Evolutionary conservation across 2,113 vertebrate species (phyloP).

Genomic region (Dasyprocta punctata): DNA sequence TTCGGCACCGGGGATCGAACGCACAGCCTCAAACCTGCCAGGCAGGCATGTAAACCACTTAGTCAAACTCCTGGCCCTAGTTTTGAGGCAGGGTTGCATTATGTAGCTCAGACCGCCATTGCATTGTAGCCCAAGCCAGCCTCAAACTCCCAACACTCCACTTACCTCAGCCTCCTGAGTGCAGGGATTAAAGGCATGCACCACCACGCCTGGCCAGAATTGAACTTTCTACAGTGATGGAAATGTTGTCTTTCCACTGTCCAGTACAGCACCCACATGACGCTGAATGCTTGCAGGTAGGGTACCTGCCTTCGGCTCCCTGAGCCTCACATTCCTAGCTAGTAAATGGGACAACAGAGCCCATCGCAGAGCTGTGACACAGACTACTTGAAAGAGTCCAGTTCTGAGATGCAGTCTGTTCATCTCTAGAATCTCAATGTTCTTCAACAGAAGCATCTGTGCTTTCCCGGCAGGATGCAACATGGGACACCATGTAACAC

Average conservation of each 20-base stretch:
- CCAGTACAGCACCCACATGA: accelerated
- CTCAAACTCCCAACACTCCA: too few relatives aligned
- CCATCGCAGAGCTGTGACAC: accelerated
- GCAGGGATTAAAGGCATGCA: too few relatives aligned
- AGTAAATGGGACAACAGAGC: neutral
- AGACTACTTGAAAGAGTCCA: neutral
- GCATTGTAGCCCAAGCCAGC: too few relatives aligned
- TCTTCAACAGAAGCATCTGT: neutral
- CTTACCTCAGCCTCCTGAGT: too few relatives aligned
- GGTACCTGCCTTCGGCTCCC: neutral
- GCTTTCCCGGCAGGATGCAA: neutral
- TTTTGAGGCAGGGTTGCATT: too few relatives aligned
- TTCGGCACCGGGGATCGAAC: too few relatives aligned
- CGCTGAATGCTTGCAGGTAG: neutral
- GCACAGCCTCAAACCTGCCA: too few relatives aligned
- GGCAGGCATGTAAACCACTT: too few relatives aligned
- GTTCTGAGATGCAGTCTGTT: neutral
- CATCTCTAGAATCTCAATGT: neutral
- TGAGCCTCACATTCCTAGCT: neutral
- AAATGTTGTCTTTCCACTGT: neutral
- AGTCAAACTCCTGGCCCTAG: too few relatives aligned
- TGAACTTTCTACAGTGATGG: neutral
- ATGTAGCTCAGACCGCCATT: too few relatives aligned
- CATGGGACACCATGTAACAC: neutral
- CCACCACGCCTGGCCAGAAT: too few relatives aligned